Percentiles rank a stretch among this genome's conserved stretches.
Conservation (phyloP, 2,113 vertebrate genomes). For the Fregata magnificens region DNA sequence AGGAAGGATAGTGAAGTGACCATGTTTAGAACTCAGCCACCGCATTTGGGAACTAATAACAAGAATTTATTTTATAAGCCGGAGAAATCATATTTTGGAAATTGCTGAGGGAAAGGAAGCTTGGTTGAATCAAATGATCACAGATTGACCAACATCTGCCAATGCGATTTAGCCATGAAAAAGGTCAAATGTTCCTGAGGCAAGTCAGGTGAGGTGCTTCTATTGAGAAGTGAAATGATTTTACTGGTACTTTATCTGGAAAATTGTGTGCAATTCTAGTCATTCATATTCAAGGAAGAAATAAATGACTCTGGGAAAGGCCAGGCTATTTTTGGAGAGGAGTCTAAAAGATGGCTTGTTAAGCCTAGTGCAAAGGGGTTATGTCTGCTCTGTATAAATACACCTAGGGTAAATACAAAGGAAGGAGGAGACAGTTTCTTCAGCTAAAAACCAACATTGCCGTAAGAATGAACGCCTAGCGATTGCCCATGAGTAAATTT, state of each 20-base stretch:
- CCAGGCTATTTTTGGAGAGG: neutral
- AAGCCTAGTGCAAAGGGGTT: neutral
- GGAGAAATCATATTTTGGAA: neutral
- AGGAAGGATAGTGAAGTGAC: neutral
- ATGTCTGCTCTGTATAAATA: neutral
- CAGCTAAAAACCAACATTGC: accelerated
- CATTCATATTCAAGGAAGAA: neutral
- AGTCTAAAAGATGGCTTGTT: neutral
- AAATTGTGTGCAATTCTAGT: neutral
- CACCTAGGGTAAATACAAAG: neutral
- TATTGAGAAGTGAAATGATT: neutral
- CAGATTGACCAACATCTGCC: neutral
- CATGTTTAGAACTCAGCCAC: neutral
- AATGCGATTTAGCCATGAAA: neutral
- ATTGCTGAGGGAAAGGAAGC: neutral
- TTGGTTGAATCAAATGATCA: neutral
- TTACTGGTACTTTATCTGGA: neutral
- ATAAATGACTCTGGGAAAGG: neutral
- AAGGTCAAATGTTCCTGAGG: neutral
- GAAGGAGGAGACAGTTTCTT: neutral
- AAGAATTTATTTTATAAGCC: neutral
- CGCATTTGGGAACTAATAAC: neutral
- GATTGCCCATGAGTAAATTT: neutral
- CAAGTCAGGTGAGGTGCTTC: neutral
- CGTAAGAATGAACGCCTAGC: neutral